These are phyloP conservation scores for Drosophila sturtevanti DNA, from an alignment of 1,140 invertebrate genomes.

Conservation along the genomic window DNA sequence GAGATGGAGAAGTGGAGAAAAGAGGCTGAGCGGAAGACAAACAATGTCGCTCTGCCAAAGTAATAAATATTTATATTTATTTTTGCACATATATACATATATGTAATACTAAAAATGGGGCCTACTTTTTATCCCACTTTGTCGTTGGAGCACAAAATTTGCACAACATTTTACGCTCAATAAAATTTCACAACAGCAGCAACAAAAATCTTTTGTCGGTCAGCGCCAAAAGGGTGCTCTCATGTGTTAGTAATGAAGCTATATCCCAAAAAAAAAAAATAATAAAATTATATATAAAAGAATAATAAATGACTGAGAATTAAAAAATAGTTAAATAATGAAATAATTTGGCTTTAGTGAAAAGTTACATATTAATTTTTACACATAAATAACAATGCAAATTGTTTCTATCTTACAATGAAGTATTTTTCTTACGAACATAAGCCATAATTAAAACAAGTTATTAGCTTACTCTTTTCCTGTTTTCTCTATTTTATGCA, in stretches of 20 bases:
- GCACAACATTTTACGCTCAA: slow-evolving; percentile 76
- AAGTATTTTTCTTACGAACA: slow-evolving; percentile 10
- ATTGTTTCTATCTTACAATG: slow-evolving; percentile 58
- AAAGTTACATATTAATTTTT: slow-evolving; percentile 39
- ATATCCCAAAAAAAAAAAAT: slow-evolving; percentile 53
- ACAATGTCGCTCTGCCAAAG: slow-evolving; percentile 43
- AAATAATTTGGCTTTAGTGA: slow-evolving; percentile 20
- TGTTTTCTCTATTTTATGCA: too few species aligned
- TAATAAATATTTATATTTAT: slow-evolving; percentile 81
- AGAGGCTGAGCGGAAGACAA: background rate
- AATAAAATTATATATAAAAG: slow-evolving; percentile 43
- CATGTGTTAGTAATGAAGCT: slow-evolving; percentile 70
- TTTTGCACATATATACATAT: slow-evolving; percentile 56
- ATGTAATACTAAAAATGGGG: background rate
- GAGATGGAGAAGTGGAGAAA: background rate
- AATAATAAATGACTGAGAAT: slow-evolving; percentile 17
- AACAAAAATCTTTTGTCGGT: slow-evolving; percentile 51
- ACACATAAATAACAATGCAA: slow-evolving; percentile 77
- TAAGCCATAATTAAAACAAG: slow-evolving; percentile 68
- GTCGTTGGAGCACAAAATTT: slow-evolving; percentile 40
- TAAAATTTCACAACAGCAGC: slow-evolving; percentile 61
- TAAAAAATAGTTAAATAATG: background rate
- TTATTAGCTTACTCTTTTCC: slow-evolving; percentile 49
- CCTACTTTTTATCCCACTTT: background rate
- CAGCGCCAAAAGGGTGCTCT: slow-evolving; percentile 62